Percentiles rank a stretch among this genome's conserved stretches.
phyloP scores from a whole-genome alignment of 2,113 vertebrate genomes.

The Tenebrosternarchus preto region DNA sequence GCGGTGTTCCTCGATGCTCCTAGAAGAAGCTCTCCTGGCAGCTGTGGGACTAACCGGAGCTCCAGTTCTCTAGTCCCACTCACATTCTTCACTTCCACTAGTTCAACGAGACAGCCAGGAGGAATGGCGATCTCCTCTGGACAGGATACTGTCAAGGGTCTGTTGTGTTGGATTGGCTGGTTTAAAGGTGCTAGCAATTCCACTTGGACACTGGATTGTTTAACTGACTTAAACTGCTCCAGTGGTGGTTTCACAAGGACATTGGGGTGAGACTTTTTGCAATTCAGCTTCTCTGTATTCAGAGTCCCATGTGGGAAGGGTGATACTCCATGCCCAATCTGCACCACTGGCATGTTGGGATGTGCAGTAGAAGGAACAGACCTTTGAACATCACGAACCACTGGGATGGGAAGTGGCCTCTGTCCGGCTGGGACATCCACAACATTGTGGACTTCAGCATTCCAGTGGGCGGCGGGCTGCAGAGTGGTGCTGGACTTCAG shows the following conservation, averaged over 20 bases:
- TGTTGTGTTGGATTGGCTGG: constrained; percentile 79
- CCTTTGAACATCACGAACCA: constrained; percentile 6
- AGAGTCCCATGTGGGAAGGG: not conserved
- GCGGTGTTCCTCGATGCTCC: constrained; percentile 52
- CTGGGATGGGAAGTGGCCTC: not conserved
- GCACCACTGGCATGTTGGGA: not conserved
- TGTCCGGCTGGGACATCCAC: not conserved
- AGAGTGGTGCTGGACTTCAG: not conserved
- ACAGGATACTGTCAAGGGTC: constrained; percentile 85
- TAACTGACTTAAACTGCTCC: constrained; percentile 21
- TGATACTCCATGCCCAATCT: not conserved
- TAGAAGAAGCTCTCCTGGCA: constrained; percentile 58
- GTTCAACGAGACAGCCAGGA: constrained; percentile 87
- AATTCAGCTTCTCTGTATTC: constrained; percentile 6
- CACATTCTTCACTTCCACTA: constrained; percentile 91
- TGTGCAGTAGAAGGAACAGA: not conserved
- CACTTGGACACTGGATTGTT: constrained; percentile 69
- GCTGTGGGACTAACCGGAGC: constrained; percentile 83
- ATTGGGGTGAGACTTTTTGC: constrained; percentile 50
- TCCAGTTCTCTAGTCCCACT: constrained; percentile 88
- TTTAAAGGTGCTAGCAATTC: constrained; percentile 78
- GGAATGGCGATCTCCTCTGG: constrained; percentile 87
- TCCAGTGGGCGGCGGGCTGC: not conserved
- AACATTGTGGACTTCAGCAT: not conserved
- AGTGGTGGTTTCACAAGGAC: constrained; percentile 46